Evolutionary conservation across 1,140 invertebrate genomes (phyloP).

Genomic region (Carposina sasakii): DNA sequence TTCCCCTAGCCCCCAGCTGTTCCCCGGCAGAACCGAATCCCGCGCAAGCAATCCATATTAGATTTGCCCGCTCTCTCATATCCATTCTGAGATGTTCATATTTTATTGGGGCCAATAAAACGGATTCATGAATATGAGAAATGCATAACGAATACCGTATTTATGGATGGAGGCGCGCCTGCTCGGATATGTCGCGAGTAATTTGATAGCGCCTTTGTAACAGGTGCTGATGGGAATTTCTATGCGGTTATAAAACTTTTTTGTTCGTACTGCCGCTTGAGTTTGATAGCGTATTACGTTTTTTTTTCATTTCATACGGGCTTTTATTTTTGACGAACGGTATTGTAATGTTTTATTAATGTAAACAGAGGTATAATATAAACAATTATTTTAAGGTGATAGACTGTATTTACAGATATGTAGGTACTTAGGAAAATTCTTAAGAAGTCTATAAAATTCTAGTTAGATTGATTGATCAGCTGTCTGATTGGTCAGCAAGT

Average conservation of each 20-base stretch:
- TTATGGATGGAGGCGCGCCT: slow-evolving; percentile 64
- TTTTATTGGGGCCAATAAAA: slow-evolving; percentile 75
- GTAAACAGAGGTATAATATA: no score
- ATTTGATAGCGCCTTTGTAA: slow-evolving; percentile 70
- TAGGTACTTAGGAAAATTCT: no score
- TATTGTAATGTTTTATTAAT: slow-evolving; percentile 23
- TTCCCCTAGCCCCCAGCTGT: slow-evolving; percentile 42
- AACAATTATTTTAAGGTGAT: no score
- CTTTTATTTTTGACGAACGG: slow-evolving; percentile 17
- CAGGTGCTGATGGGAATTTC: slow-evolving; percentile 66
- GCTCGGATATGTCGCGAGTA: slow-evolving; percentile 65
- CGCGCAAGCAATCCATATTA: slow-evolving; percentile 71
- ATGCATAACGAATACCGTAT: slow-evolving; percentile 72
- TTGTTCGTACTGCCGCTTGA: slow-evolving; percentile 33
- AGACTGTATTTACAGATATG: no score
- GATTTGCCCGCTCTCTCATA: slow-evolving; percentile 70
- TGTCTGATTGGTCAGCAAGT: no score
- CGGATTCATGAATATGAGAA: slow-evolving; percentile 74
- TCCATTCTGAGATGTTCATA: slow-evolving; percentile 74
- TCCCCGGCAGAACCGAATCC: slow-evolving; percentile 60
- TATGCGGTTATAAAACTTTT: slow-evolving; percentile 54
- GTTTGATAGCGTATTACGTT: slow-evolving; percentile 36
- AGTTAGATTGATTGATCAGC: no score
- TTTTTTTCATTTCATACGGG: slow-evolving; percentile 32
- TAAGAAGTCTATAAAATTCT: no score